Percentiles rank a stretch among this genome's conserved stretches.
Evolutionary conservation across 2,888 invertebrate genomes (phyloP).

Genomic region (Conomelus anceps): DNA sequence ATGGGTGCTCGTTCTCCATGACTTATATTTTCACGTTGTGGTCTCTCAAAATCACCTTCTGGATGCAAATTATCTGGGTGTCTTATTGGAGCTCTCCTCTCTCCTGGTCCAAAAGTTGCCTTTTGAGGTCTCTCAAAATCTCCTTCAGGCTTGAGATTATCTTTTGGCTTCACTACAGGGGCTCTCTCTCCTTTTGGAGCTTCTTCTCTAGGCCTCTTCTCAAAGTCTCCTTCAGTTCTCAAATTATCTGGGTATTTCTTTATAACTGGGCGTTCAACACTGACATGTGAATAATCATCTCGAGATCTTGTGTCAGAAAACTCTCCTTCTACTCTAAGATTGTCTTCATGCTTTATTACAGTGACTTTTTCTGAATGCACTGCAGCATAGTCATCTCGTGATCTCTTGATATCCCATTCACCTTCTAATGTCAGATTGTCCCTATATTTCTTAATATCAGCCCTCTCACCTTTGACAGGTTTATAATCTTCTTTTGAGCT

Average conservation of each 20-base stretch:
- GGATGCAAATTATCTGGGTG: slow-evolving; percentile 43
- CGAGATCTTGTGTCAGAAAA: slow-evolving; percentile 51
- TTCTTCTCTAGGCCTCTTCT: slow-evolving; percentile 37
- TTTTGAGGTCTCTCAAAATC: slow-evolving; percentile 43
- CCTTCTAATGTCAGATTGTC: slow-evolving; percentile 55
- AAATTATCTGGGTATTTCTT: slow-evolving; percentile 38
- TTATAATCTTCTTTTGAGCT: slow-evolving; percentile 51
- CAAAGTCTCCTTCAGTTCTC: slow-evolving; percentile 50
- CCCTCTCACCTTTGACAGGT: slow-evolving; percentile 39
- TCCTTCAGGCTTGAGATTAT: slow-evolving; percentile 48
- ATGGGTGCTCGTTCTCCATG: slow-evolving; percentile 48
- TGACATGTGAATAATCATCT: slow-evolving; percentile 48
- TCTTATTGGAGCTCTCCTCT: slow-evolving; percentile 38
- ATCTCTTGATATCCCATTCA: slow-evolving; percentile 47
- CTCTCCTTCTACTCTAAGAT: slow-evolving; percentile 54
- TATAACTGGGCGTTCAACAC: slow-evolving; percentile 38
- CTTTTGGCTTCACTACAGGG: slow-evolving; percentile 39
- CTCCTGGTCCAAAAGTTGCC: slow-evolving; percentile 37
- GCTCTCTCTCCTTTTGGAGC: slow-evolving; percentile 42
- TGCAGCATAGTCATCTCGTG: slow-evolving; percentile 42
- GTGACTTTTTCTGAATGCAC: slow-evolving; percentile 37
- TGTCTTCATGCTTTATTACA: slow-evolving; percentile 48
- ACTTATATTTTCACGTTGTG: slow-evolving; percentile 41
- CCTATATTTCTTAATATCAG: slow-evolving; percentile 45
- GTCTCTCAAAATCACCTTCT: slow-evolving; percentile 46